Percentiles rank a stretch among this genome's conserved stretches.
phyloP scores from a whole-genome alignment of 2,797 vertebrate genomes.

The Naso thynnoides region DNA sequence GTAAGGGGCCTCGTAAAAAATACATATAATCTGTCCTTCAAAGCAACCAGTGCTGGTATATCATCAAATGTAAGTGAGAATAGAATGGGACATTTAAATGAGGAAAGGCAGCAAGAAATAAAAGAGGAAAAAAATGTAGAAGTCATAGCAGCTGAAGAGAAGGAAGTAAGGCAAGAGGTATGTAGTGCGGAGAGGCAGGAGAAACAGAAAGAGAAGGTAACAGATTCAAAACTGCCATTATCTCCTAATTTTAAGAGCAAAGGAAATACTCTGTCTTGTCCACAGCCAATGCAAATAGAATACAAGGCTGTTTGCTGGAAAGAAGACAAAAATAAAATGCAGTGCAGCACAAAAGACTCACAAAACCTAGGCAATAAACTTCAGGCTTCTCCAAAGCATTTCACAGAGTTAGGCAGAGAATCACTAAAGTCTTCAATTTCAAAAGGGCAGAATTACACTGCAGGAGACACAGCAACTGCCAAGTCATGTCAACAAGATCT shows the following conservation, averaged over 20 bases:
- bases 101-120: slow-evolving; percentile 28
- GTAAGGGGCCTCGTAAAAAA: slow-evolving; percentile 93
- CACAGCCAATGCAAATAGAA: slow-evolving; percentile 84
- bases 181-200: slow-evolving; percentile 44
- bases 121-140: slow-evolving; percentile 34
- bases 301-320: slow-evolving; percentile 86
- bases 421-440: slow-evolving; percentile 20
- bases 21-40: slow-evolving; percentile 89
- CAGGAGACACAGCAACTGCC: slow-evolving; percentile 19
- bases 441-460: slow-evolving; percentile 42
- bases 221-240: slow-evolving; percentile 37
- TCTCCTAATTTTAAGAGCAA: slow-evolving; percentile 52
- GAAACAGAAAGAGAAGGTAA: slow-evolving; percentile 37
- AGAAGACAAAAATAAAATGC: slow-evolving; percentile 75
- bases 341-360: slow-evolving; percentile 29
- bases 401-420: slow-evolving; percentile 40
- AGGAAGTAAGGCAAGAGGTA: neutral
- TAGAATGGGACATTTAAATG: slow-evolving; percentile 11
- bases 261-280: slow-evolving; percentile 58
- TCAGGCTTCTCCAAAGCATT: slow-evolving; percentile 33
- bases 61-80: slow-evolving; percentile 55
- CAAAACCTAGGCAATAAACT: slow-evolving; percentile 41
- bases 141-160: slow-evolving; percentile 18
- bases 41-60: slow-evolving; percentile 53
- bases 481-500: slow-evolving; percentile 35